phyloP scores from a whole-genome alignment of 2,797 vertebrate genomes.

The Melanotaenia maccullochi region DNA sequence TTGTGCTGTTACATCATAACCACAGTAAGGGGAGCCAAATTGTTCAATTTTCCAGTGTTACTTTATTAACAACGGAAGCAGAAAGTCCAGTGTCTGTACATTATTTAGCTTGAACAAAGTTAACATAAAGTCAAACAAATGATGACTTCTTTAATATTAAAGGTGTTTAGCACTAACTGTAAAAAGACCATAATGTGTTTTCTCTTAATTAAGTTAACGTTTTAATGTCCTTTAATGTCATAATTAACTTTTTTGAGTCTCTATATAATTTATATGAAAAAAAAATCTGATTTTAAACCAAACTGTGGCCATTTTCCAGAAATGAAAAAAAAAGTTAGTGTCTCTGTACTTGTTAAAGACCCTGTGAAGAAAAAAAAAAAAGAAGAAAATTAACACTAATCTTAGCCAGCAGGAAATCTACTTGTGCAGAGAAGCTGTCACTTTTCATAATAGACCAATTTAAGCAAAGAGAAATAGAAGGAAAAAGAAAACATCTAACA shows the following conservation, averaged over 20 bases:
- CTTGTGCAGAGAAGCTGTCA: constrained; percentile 66
- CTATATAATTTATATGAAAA: constrained; percentile 13
- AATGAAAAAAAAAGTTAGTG: constrained; percentile 72
- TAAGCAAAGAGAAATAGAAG: constrained; percentile 39
- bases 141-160: too few species aligned
- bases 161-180: too few species aligned
- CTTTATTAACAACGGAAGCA: too few species aligned
- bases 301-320: constrained; percentile 48
- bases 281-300: constrained; percentile 30
- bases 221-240: too few species aligned
- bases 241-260: neutral
- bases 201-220: too few species aligned
- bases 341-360: constrained; percentile 49
- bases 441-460: constrained; percentile 71
- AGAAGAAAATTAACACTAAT: constrained; percentile 38
- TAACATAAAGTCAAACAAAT: too few species aligned
- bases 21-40: too few species aligned
- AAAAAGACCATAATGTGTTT: too few species aligned
- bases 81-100: too few species aligned
- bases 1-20: too few species aligned
- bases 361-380: constrained; percentile 32
- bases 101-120: too few species aligned
- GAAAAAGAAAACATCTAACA: constrained; percentile 50
- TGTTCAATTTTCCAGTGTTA: too few species aligned
- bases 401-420: constrained; percentile 53